A percentile compares a stretch with the other conserved stretches of the same genome.
Conservation (phyloP, 2,113 vertebrate genomes). For the Epinephelus moara region DNA sequence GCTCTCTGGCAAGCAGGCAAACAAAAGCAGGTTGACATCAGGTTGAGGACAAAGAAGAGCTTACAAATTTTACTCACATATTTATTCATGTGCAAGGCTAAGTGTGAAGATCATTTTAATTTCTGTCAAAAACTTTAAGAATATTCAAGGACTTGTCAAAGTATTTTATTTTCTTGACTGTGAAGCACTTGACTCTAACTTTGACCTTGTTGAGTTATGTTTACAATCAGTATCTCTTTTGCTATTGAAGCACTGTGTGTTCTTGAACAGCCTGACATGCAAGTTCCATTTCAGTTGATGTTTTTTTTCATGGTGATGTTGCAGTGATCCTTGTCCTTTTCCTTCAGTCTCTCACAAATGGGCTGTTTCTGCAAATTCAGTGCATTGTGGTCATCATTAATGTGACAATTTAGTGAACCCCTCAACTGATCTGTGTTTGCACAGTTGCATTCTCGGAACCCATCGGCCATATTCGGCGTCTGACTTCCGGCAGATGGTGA, state of each 20-base stretch:
- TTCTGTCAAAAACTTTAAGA: background rate
- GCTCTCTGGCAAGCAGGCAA: constrained; percentile 8
- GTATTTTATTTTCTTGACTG: background rate
- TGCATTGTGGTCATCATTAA: background rate
- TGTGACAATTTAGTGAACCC: background rate
- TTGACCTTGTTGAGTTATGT: background rate
- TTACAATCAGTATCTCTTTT: background rate
- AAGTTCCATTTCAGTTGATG: background rate
- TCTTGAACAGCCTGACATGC: background rate
- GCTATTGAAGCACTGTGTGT: background rate
- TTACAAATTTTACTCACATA: background rate
- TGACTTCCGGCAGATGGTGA: too few species aligned
- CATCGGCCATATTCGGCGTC: too few species aligned
- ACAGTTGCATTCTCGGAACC: too few species aligned
- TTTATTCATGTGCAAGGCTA: background rate
- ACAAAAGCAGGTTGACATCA: constrained; percentile 12
- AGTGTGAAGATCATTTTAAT: background rate
- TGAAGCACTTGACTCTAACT: background rate
- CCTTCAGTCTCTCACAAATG: background rate
- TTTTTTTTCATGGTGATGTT: background rate
- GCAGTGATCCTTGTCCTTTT: background rate
- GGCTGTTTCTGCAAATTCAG: background rate
- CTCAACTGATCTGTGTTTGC: background rate
- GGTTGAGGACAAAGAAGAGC: background rate
- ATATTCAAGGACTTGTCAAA: background rate